A percentile compares a stretch with the other conserved stretches of the same genome.
Conservation (phyloP, 2,113 vertebrate species). For the Neolamprologus ventralis region DNA sequence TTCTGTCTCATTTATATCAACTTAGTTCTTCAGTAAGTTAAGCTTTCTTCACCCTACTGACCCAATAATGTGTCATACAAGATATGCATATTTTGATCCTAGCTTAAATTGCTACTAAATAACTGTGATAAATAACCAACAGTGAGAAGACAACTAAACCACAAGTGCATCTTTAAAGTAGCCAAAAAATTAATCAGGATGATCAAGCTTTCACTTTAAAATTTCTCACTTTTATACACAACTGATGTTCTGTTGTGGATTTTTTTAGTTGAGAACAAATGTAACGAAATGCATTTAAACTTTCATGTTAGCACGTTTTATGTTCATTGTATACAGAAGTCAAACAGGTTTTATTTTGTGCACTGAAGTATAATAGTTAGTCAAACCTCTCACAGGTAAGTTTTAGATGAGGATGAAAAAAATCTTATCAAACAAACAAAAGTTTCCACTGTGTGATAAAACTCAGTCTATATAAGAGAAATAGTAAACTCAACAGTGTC, state of each 20-base stretch:
- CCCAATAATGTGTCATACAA: not conserved
- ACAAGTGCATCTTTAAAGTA: not conserved
- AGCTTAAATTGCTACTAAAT: not conserved
- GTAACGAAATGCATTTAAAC: not conserved
- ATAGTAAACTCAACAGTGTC: not conserved
- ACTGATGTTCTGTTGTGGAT: not conserved
- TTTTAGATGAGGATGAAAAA: not conserved
- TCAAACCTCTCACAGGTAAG: not conserved
- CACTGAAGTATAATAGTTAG: not conserved
- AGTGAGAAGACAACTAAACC: not conserved
- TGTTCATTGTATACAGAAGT: not conserved
- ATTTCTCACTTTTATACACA: not conserved
- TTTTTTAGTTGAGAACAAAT: not conserved
- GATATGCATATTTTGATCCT: not conserved
- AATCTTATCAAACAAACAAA: not conserved
- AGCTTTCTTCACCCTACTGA: not conserved
- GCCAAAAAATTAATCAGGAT: not conserved
- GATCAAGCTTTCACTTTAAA: not conserved
- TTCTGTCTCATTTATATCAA: not conserved
- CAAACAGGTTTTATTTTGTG: not conserved
- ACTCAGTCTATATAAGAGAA: not conserved
- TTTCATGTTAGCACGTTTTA: not conserved
- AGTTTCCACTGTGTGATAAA: not conserved
- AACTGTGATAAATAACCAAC: not conserved
- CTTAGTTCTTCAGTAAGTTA: not conserved